Base-by-base conservation (phyloP, 2,113 vertebrate species). In the Diadophis punctatus region DNA sequence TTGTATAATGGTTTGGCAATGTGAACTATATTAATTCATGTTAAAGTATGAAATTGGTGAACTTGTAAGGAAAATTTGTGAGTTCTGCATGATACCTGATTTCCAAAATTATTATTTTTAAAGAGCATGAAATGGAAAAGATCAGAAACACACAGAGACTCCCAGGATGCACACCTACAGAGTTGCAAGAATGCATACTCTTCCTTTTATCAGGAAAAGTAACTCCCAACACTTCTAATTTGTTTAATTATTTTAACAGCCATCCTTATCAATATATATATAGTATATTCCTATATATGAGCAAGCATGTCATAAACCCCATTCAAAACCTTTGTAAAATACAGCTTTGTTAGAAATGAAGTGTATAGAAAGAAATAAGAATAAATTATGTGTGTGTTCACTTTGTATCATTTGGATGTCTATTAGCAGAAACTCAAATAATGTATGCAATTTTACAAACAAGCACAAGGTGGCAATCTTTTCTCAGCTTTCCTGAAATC, bases 391-490 rank as follows among this genome's bases (percentile, higher is more conserved):
- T 80, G 74, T 80, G 18, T 39, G 18, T 80, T 80, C 74, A 43
- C 3, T 39, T n/a, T 80, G 8, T 9, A 43, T 80, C 7, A 8
- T 80, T 39, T 80, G 16, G 6, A 39, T 39, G 18, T 80, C 18
- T 80, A 43, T 39, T 22, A 22, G 20, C 34, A 80, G 30, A 68
- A 68, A 68, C 25, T 30, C n/a, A 88, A 34, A 10, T 55, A 88
- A 5, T 34, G 30, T n/a, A 46, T 87, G 94, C 92, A 91, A 23
- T 93, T 88, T 91, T 48, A 27, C 0, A 0, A 1, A 2, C 0
- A 2, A 86, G 30, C 97, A 94, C 94, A 18, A 20, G 96, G 74
- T 96, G 97, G 97, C 96, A 94, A 89, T 84, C 22, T 88, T 90
- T 91, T 74, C 95, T 34, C 93, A 86, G 48, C 51, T 84, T 92